Percentiles rank a stretch among this genome's conserved stretches.
Conservation (phyloP, 1,140 invertebrate species). For the Phymastichus coffea region DNA sequence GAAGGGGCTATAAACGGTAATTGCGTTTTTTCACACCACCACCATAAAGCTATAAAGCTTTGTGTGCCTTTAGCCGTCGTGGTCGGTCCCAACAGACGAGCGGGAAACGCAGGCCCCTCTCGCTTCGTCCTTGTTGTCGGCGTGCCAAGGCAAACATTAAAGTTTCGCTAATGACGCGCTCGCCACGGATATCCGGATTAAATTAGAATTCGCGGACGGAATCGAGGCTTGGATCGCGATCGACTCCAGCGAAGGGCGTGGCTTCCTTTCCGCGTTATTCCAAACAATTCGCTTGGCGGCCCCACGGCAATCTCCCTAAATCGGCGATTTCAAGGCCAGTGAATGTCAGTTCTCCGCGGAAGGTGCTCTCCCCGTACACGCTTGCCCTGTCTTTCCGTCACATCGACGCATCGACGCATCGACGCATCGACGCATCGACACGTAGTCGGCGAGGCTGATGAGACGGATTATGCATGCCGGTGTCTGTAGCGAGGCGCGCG, state of each 20-base stretch:
- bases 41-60: slow-evolving; percentile 34
- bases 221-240: too few species aligned
- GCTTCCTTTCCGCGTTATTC: too few species aligned
- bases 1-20: slow-evolving; percentile 30
- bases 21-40: slow-evolving; percentile 27
- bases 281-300: too few species aligned
- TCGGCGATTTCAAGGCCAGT: background rate
- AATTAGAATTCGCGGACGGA: slow-evolving; percentile 5
- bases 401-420: too few species aligned
- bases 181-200: slow-evolving; percentile 23
- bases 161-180: slow-evolving; percentile 16
- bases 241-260: too few species aligned
- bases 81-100: background rate
- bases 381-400: too few species aligned
- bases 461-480: too few species aligned
- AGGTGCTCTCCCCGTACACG: too few species aligned
- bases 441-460: too few species aligned
- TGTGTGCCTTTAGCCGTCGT: slow-evolving; percentile 9
- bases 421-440: too few species aligned
- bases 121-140: background rate
- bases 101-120: background rate
- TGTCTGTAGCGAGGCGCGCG: slow-evolving; percentile 20
- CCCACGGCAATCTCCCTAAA: too few species aligned
- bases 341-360: too few species aligned
- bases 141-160: slow-evolving; percentile 3